A percentile compares a stretch with the other conserved stretches of the same genome.
Evolutionary conservation across 2,888 invertebrate species (phyloP).

Genomic region (Drosophila multiciliata): DNA sequence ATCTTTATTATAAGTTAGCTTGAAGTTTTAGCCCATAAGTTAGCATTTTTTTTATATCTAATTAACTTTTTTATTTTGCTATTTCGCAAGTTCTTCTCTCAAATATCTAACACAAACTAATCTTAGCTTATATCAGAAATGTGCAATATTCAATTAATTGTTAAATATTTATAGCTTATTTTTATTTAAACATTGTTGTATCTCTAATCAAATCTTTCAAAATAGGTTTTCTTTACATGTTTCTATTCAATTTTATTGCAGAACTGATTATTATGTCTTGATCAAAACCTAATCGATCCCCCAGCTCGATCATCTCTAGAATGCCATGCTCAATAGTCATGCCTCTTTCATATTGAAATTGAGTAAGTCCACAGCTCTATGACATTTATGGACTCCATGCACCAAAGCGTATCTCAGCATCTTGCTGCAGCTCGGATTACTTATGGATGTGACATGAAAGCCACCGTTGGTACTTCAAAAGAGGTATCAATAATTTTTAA

Average conservation of each 20-base stretch:
- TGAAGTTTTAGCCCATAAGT: background rate
- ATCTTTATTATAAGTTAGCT: background rate
- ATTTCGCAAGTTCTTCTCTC: background rate
- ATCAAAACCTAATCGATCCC: background rate
- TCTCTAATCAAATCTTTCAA: background rate
- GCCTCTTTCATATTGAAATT: conserved; percentile 16
- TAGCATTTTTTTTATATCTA: fast-evolving
- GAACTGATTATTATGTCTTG: background rate
- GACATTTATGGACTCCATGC: conserved; percentile 23
- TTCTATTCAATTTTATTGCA: background rate
- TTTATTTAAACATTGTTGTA: background rate
- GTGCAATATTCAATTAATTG: background rate
- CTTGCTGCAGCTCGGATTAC: conserved; percentile 24
- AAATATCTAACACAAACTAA: background rate
- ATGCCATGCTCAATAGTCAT: conserved; percentile 8
- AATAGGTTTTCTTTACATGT: background rate
- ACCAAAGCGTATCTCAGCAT: conserved; percentile 17
- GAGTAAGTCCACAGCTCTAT: background rate
- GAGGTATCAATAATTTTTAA: conserved; percentile 27
- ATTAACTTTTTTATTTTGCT: background rate
- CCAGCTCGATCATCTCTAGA: background rate
- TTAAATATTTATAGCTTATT: background rate
- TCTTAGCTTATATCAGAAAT: too few relatives aligned
- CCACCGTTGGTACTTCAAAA: conserved; percentile 4
- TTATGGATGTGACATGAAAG: conserved; percentile 11